These are phyloP conservation scores for Pangasius krempfi DNA, from an alignment of 2,797 vertebrate species.

Conservation along the genomic window DNA sequence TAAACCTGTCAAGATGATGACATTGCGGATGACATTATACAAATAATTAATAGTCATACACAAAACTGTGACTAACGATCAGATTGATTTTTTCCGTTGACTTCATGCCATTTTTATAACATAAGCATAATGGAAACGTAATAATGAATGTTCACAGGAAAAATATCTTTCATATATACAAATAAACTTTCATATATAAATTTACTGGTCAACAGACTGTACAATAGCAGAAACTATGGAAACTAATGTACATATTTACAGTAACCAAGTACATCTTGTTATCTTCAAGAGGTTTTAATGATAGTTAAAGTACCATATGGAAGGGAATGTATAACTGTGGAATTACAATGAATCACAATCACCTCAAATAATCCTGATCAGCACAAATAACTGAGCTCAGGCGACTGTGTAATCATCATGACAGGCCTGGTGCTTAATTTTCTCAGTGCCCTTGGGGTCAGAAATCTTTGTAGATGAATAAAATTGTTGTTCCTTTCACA, in stretches of 20 bases:
- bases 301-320: background rate
- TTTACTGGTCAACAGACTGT: background rate
- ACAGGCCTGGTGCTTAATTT: background rate
- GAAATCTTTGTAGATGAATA: constrained; percentile 16
- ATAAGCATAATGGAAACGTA: background rate
- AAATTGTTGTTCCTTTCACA: constrained; percentile 14
- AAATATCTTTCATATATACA: too few species aligned
- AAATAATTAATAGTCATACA: background rate
- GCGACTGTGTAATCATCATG: constrained; percentile 10
- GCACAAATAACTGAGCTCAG: background rate
- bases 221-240: background rate
- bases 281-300: background rate
- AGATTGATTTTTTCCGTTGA: background rate
- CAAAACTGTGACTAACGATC: background rate
- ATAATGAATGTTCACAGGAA: background rate
- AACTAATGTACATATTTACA: background rate
- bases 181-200: background rate
- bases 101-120: background rate
- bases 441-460: constrained; percentile 19
- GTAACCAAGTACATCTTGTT: background rate
- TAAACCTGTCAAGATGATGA: background rate
- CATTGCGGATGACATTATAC: background rate
- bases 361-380: constrained; percentile 10
- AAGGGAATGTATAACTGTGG: background rate
- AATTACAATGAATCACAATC: background rate